Evolutionary conservation across 2,888 invertebrate species (phyloP).

Genomic region (Helicoverpa assulta): DNA sequence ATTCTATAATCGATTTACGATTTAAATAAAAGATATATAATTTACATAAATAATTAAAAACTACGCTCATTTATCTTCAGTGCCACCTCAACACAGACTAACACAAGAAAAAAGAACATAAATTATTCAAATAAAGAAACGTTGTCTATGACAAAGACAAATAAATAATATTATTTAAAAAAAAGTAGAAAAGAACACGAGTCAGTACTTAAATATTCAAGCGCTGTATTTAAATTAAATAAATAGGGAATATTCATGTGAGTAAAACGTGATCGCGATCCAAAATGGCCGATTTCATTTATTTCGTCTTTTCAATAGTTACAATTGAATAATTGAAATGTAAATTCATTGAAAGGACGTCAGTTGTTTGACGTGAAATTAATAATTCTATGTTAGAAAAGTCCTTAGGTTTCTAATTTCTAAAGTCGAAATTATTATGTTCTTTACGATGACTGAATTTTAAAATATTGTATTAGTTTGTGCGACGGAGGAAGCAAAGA

Average conservation of each 20-base stretch:
- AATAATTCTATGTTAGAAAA: conserved; percentile 29
- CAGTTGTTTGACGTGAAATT: conserved; percentile 35
- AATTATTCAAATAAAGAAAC: conserved; percentile 39
- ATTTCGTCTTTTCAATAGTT: conserved; percentile 41
- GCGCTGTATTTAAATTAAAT: conserved; percentile 19
- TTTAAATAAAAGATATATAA: too few species aligned
- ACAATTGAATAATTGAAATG: conserved; percentile 28
- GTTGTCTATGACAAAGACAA: conserved; percentile 14
- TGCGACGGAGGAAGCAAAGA: too few species aligned
- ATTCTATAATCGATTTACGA: too few species aligned
- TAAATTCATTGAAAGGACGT: conserved; percentile 34
- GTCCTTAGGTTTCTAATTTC: conserved; percentile 38
- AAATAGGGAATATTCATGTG: conserved; percentile 51
- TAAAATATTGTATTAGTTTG: neutral
- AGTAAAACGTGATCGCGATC: conserved; percentile 29
- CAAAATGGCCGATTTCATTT: conserved; percentile 16
- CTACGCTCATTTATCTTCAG: conserved; percentile 4
- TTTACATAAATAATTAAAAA: conserved; percentile 9
- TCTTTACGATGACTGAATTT: conserved; percentile 20
- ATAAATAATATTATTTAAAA: neutral
- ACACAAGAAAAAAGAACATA: conserved; percentile 18
- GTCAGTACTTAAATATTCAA: conserved; percentile 19
- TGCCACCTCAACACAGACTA: conserved; percentile 11
- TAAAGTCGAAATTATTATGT: conserved; percentile 33
- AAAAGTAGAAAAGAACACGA: conserved; percentile 12